Conservation (phyloP, 2,888 invertebrate genomes). For the Barypeithes pellucidus region DNA sequence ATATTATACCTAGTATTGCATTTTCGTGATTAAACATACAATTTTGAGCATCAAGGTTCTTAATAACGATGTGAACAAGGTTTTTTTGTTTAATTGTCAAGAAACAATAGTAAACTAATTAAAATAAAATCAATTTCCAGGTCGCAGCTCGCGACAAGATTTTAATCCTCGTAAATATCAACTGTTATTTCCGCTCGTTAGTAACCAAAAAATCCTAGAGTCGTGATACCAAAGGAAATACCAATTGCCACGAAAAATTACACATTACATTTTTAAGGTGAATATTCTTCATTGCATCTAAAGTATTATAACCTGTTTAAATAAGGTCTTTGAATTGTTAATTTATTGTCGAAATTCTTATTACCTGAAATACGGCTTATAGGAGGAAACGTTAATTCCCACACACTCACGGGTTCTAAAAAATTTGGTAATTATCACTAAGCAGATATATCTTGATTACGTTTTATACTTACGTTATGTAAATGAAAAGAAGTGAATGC, state of each 20-base stretch:
- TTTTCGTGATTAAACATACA: too few relatives aligned
- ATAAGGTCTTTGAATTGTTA: constrained; percentile 48
- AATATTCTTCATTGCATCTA: constrained; percentile 29
- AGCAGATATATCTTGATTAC: constrained; percentile 37
- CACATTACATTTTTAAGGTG: constrained; percentile 19
- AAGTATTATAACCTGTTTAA: constrained; percentile 38
- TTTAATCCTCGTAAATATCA: too few relatives aligned
- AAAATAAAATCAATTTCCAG: too few relatives aligned
- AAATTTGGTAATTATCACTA: constrained; percentile 40
- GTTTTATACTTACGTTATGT: constrained; percentile 33
- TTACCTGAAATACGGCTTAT: constrained; percentile 52
- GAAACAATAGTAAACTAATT: too few relatives aligned
- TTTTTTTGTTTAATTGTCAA: too few relatives aligned
- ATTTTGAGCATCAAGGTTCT: too few relatives aligned
- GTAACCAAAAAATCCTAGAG: background rate
- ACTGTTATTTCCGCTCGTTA: too few relatives aligned
- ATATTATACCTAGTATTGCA: too few relatives aligned
- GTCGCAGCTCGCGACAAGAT: too few relatives aligned
- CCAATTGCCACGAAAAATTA: constrained; percentile 18
- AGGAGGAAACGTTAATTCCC: constrained; percentile 48
- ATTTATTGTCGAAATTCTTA: constrained; percentile 51
- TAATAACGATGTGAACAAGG: too few relatives aligned
- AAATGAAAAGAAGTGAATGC: constrained; percentile 36
- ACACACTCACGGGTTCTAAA: constrained; percentile 39
- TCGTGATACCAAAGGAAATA: constrained; percentile 19